phyloP scores from a whole-genome alignment of 2,797 vertebrate species.

The Tragopan temminckii region DNA sequence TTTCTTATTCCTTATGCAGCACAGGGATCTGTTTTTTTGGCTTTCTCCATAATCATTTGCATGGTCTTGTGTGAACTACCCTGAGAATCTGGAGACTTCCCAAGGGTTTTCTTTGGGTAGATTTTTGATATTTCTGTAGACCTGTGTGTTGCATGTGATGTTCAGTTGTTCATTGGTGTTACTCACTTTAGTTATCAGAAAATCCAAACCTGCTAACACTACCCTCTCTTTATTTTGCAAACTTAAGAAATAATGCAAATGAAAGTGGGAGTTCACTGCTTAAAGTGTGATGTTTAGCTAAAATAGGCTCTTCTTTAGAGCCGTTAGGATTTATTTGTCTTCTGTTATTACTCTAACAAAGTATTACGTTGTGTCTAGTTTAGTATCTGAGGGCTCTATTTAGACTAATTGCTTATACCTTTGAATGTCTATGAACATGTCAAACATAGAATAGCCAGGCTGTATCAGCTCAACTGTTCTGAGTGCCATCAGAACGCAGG shows the following conservation, averaged over 20 bases:
- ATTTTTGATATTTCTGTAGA: neutral
- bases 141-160: neutral
- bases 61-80: neutral
- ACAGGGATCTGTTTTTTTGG: neutral
- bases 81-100: neutral
- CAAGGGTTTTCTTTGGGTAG: neutral
- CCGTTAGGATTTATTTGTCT: neutral
- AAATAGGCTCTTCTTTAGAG: neutral
- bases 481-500: neutral
- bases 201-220: neutral
- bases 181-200: neutral
- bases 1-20: neutral
- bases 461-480: neutral
- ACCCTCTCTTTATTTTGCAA: neutral
- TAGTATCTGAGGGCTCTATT: neutral
- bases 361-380: neutral
- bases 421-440: neutral
- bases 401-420: neutral
- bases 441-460: neutral
- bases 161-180: neutral
- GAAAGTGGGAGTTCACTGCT: neutral
- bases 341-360: neutral
- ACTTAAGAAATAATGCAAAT: neutral
- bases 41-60: neutral
- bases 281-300: neutral